A percentile compares a stretch with the other conserved stretches of the same genome.
phyloP scores from a whole-genome alignment of 1,140 invertebrate species.

The Drosophila kikkawai region DNA sequence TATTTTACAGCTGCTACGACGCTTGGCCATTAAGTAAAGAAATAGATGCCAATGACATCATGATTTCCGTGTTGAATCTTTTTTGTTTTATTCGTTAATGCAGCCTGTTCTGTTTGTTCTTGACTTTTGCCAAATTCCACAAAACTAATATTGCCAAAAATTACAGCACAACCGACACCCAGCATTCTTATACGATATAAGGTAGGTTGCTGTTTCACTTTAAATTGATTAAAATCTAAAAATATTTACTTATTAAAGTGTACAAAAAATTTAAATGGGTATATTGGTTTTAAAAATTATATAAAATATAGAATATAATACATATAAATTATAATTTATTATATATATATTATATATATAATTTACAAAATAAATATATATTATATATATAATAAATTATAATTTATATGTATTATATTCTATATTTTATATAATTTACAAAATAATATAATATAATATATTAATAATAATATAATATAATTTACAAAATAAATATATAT shows the following conservation, averaged over 20 bases:
- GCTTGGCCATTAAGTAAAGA: background rate
- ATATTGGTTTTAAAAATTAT: no score
- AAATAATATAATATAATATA: no score
- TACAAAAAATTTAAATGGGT: no score
- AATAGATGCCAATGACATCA: slow-evolving; percentile 11
- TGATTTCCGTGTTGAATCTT: slow-evolving; percentile 6
- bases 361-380: no score
- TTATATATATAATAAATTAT: no score
- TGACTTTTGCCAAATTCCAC: slow-evolving; percentile 7
- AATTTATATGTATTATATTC: no score
- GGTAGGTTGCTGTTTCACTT: background rate
- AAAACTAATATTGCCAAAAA: slow-evolving; percentile 14
- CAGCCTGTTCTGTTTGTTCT: background rate
- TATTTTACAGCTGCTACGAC: background rate
- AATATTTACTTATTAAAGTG: background rate
- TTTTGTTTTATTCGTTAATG: background rate
- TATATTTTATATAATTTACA: no score
- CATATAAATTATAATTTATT: no score
- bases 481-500: no score
- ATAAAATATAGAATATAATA: no score
- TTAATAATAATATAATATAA: no score
- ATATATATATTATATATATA: no score
- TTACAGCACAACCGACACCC: background rate
- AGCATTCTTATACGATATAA: background rate
- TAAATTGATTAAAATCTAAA: background rate